phyloP scores from a whole-genome alignment of 30 jellyfish, hydroid and myxozoan genomes.

The Mastigias papua region DNA sequence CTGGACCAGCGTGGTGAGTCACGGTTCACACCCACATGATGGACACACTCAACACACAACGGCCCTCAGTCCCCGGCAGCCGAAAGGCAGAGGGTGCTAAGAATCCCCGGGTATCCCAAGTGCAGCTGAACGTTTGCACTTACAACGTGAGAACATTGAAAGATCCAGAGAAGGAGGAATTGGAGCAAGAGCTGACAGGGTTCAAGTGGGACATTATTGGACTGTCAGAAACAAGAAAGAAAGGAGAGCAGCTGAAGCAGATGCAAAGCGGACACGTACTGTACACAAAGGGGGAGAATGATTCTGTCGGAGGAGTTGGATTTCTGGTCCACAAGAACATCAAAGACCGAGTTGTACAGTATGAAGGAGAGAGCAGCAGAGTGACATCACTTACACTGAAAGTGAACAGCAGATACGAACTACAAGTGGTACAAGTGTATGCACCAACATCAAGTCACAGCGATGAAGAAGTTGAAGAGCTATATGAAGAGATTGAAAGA shows the following conservation, averaged over 20 bases:
- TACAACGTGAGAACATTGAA: constrained; percentile 62
- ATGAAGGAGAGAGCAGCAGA: constrained; percentile 57
- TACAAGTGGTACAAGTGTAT: constrained; percentile 58
- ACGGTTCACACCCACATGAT: constrained; percentile 61
- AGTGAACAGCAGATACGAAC: constrained; percentile 60
- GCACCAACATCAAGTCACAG: constrained; percentile 65
- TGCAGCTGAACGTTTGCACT: constrained; percentile 33
- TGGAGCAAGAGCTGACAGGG: constrained; percentile 9
- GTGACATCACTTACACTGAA: constrained; percentile 56
- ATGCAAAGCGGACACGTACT: constrained; percentile 61
- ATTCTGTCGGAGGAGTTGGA: constrained; percentile 57
- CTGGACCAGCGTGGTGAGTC: constrained; percentile 73
- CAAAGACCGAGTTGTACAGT: constrained; percentile 56
- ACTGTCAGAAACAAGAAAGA: constrained; percentile 58
- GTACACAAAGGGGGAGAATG: constrained; percentile 48
- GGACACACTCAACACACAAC: constrained; percentile 24
- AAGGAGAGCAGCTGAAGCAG: constrained; percentile 62
- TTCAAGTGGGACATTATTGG: constrained; percentile 54
- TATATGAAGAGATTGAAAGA: constrained; percentile 39
- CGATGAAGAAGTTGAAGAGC: constrained; percentile 71
- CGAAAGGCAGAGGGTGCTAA: constrained; percentile 77
- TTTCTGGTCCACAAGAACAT: constrained; percentile 49
- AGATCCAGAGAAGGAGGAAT: constrained; percentile 26
- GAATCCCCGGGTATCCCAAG: constrained; percentile 66
- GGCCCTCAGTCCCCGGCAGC: constrained; percentile 87